Evolutionary conservation across 2,888 invertebrate species (phyloP), one percentile per base, ranked within the genome.

Genomic region (Microplitis manilae): DNA sequence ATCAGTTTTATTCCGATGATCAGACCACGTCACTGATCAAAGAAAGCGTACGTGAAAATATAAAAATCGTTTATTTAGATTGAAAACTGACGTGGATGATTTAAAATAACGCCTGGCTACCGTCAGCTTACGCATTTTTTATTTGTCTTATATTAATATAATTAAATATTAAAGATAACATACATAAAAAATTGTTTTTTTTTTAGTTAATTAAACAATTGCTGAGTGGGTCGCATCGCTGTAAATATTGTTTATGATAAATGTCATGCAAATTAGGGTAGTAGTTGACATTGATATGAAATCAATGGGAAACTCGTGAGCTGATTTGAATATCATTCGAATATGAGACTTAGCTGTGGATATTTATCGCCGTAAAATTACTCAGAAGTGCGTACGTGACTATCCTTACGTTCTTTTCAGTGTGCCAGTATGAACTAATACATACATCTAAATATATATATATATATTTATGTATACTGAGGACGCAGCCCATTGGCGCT

Each of bases 311-410:
- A 13, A 50, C 13, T 50, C 30, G 30, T 0, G 50, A 50, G 13
- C 8, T 50, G 13, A 50, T 50, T 8, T 50, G 50, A 50, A 50
- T 50, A 50, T 50, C 9, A 13, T 13, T 50, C 13, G 9, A 50
- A 50, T 50, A 9, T 13, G 13, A 50, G 8, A 13, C 50, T 50
- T 50, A 50, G 50, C 13, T 50, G 5, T 50, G 13, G 8, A 9
- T 6, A 15, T 62, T 62, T 62, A 17, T 17, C 20, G 20, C 8
- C 9, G 62, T 62, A 20, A 62, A 62, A 62, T 62, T 15, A 62
- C 62, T 62, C 62, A 17, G 8, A 60, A 30, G 59, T 70, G 59
- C 59, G 30, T 70, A 70, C 70, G 70, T 70, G 60, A 70, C 70
- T 70, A 20, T 20, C n/a, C 38, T 70, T 59, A 59, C 6, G n/a